phyloP scores from a whole-genome alignment of 2,888 invertebrate genomes.

The Drosophila prolongata region DNA sequence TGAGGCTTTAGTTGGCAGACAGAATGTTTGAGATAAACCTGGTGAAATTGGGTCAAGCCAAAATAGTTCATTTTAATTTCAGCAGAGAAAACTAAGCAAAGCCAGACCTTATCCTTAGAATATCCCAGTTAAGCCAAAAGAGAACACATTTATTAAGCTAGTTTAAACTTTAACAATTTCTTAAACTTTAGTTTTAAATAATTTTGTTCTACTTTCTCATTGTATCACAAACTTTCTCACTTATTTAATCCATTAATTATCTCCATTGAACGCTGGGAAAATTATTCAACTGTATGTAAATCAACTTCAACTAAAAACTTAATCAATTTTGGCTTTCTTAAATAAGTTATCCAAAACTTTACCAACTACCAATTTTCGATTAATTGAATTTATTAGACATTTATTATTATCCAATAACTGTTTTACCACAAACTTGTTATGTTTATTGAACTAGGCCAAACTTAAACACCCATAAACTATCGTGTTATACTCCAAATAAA shows the following conservation, averaged over 20 bases:
- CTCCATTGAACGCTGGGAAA: neutral
- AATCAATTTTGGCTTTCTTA: neutral
- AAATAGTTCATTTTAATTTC: slow-evolving; percentile 16
- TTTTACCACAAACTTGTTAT: too few relatives aligned
- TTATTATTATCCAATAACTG: neutral
- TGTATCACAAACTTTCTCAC: neutral
- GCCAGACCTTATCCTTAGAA: neutral
- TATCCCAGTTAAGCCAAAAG: neutral
- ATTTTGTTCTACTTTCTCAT: neutral
- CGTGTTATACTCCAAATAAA: too few relatives aligned
- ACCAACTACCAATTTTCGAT: too few relatives aligned
- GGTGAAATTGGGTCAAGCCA: slow-evolving; percentile 27
- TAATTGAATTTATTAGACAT: too few relatives aligned
- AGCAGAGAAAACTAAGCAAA: slow-evolving; percentile 8
- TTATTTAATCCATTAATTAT: slow-evolving; percentile 2
- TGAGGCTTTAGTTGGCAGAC: slow-evolving; percentile 13
- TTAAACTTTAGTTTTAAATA: neutral
- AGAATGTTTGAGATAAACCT: slow-evolving; percentile 11
- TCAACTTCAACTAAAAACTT: neutral
- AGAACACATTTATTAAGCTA: slow-evolving; percentile 5
- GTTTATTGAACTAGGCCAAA: too few relatives aligned
- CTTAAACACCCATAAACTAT: too few relatives aligned
- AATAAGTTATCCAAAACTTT: neutral
- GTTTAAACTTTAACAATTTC: slow-evolving; percentile 16
- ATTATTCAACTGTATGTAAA: neutral